These are phyloP conservation scores for Axinella damicornis DNA, from an alignment of 37 sponge, comb jelly and placozoan species.

Conservation along the genomic window DNA sequence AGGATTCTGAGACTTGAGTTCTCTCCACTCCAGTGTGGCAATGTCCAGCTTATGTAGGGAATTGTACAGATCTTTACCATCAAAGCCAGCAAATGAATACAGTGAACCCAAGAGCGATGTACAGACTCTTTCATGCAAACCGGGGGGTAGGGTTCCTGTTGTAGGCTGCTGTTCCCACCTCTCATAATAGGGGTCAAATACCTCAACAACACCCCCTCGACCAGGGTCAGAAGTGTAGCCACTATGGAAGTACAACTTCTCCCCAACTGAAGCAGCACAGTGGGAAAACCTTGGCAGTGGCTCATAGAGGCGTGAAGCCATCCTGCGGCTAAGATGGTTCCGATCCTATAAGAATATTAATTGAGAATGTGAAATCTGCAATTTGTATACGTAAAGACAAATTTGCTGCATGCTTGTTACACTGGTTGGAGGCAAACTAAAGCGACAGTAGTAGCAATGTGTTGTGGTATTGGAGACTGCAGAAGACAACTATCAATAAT, in stretches of 20 bases:
- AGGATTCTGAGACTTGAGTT: slow-evolving; percentile 1
- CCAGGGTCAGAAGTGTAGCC: neutral
- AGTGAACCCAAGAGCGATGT: neutral
- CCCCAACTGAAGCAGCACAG: neutral
- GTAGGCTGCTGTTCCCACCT: neutral
- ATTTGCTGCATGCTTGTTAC: too few species aligned
- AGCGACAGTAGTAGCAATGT: too few species aligned
- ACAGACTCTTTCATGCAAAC: neutral
- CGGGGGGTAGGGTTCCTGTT: neutral
- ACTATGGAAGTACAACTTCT: neutral
- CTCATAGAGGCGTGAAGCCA: neutral
- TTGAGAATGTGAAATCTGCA: too few species aligned
- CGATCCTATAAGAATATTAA: too few species aligned
- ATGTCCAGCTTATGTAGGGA: too few species aligned
- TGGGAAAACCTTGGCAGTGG: neutral
- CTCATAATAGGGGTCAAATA: neutral
- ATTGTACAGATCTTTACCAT: neutral
- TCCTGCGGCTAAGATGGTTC: too few species aligned
- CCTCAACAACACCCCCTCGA: neutral
- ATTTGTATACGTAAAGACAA: too few species aligned
- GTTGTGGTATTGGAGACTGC: too few species aligned
- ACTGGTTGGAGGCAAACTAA: too few species aligned
- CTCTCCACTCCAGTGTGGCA: neutral
- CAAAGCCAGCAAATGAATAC: slow-evolving; percentile 4
- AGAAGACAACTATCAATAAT: too few species aligned